A percentile compares a stretch with the other conserved stretches of the same genome.
phyloP scores from a whole-genome alignment of 2,888 invertebrate genomes.

The Pyrochroa serraticornis region DNA sequence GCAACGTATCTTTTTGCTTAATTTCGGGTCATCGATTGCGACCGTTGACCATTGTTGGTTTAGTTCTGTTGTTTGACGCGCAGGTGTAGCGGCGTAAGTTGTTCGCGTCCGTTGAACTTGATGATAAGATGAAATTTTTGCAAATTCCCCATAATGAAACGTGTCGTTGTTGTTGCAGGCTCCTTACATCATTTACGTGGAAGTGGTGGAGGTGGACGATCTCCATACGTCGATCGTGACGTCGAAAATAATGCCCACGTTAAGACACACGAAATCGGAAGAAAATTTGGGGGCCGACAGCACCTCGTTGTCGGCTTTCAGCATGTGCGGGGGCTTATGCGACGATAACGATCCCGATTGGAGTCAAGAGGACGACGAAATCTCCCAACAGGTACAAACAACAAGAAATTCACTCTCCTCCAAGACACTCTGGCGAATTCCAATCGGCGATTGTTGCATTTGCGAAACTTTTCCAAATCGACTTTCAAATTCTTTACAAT shows the following conservation, averaged over 20 bases:
- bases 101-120: neutral
- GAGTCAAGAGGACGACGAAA: slow-evolving; percentile 97
- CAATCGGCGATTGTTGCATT: neutral
- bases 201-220: slow-evolving; percentile 89
- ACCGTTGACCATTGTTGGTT: too few relatives aligned
- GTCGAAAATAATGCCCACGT: slow-evolving; percentile 83
- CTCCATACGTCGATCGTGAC: slow-evolving; percentile 85
- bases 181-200: slow-evolving; percentile 97
- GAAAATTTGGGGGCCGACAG: slow-evolving; percentile 74
- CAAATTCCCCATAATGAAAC: neutral
- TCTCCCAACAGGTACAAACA: slow-evolving; percentile 72
- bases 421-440: too few relatives aligned
- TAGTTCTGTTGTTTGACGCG: neutral
- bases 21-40: too few relatives aligned
- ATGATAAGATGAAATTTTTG: neutral
- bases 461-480: neutral
- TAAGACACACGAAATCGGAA: slow-evolving; percentile 92
- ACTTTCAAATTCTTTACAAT: neutral
- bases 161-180: slow-evolving; percentile 64
- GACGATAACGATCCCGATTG: slow-evolving; percentile 73
- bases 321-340: slow-evolving; percentile 63
- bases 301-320: slow-evolving; percentile 56
- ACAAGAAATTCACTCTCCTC: neutral
- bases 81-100: neutral
- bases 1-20: too few relatives aligned